Conservation (phyloP, 2,797 vertebrate species). For the Danio choprae region DNA sequence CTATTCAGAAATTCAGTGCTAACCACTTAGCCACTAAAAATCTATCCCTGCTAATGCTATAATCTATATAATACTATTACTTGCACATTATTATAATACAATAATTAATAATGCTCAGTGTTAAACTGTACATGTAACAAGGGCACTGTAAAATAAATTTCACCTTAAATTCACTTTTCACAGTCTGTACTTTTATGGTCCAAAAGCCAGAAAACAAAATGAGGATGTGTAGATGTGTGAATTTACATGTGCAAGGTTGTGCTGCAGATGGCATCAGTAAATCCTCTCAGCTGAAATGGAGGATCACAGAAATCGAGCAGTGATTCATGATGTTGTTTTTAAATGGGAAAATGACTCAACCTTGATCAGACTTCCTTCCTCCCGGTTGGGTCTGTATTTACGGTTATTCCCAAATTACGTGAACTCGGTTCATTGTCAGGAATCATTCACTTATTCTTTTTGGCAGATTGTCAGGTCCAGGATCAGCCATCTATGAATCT, state of each 20-base stretch:
- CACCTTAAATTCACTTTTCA: too few species aligned
- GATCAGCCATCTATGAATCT: background rate
- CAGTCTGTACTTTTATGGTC: too few species aligned
- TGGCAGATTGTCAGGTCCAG: background rate
- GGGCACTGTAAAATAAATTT: too few species aligned
- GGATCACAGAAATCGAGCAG: conserved; percentile 30
- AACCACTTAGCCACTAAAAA: too few species aligned
- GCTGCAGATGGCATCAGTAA: conserved; percentile 13
- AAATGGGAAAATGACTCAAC: background rate
- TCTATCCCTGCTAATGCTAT: too few species aligned
- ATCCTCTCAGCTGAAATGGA: background rate
- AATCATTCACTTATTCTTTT: conserved; percentile 10
- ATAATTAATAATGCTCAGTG: too few species aligned
- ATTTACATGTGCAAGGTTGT: background rate
- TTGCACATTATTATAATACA: too few species aligned
- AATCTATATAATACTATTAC: too few species aligned
- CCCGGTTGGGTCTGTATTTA: conserved; percentile 23
- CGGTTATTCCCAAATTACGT: background rate
- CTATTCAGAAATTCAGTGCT: too few species aligned
- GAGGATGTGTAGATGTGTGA: background rate
- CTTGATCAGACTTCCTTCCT: conserved; percentile 29
- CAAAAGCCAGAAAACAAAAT: background rate
- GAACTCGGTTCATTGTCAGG: background rate
- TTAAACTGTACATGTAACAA: too few species aligned
- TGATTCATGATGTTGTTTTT: conserved; percentile 36